Evolutionary conservation across 1,140 invertebrate genomes (phyloP).

Genomic region (Drosophila sproati): DNA sequence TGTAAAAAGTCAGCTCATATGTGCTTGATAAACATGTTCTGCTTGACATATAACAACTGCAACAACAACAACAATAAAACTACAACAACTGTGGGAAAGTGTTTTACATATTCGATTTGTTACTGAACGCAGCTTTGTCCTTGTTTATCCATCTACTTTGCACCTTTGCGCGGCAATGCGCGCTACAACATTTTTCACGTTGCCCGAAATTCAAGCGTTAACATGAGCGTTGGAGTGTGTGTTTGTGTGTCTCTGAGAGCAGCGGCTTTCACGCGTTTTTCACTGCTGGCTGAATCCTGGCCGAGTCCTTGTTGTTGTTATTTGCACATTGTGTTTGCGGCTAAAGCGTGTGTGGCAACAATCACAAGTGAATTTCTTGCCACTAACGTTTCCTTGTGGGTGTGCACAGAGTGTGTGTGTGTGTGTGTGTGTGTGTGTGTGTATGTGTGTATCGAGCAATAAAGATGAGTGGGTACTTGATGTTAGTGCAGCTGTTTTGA

Average conservation of each 20-base stretch:
- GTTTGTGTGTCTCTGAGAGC: slow-evolving; percentile 2
- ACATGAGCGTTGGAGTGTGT: slow-evolving; percentile 3
- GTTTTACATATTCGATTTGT: slow-evolving; percentile 46
- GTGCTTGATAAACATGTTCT: slow-evolving; percentile 40
- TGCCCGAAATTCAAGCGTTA: slow-evolving; percentile 27
- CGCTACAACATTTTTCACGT: slow-evolving; percentile 26
- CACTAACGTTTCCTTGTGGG: slow-evolving; percentile 34
- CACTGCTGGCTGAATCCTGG: slow-evolving; percentile 46
- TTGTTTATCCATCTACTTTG: slow-evolving; percentile 69
- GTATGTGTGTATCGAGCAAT: slow-evolving; percentile 52
- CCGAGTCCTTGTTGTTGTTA: slow-evolving; percentile 20
- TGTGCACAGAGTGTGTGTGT: slow-evolving; percentile 21
- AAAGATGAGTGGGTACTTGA: slow-evolving; percentile 73
- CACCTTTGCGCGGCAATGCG: slow-evolving; percentile 53
- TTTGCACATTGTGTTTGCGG: slow-evolving; percentile 48
- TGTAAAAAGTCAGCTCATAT: slow-evolving; percentile 12
- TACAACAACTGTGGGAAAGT: background rate
- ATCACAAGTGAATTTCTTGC: slow-evolving; percentile 64
- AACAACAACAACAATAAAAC: background rate
- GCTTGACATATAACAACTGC: slow-evolving; percentile 13
- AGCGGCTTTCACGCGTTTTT: slow-evolving; percentile 62
- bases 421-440: slow-evolving; percentile 25
- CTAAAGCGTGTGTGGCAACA: slow-evolving; percentile 59
- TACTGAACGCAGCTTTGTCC: slow-evolving; percentile 49
- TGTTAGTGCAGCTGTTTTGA: slow-evolving; percentile 56